Percentiles rank a stretch among this genome's conserved stretches.
Conservation (phyloP, 2,113 vertebrate species). For the Rousettus leschenaultii region DNA sequence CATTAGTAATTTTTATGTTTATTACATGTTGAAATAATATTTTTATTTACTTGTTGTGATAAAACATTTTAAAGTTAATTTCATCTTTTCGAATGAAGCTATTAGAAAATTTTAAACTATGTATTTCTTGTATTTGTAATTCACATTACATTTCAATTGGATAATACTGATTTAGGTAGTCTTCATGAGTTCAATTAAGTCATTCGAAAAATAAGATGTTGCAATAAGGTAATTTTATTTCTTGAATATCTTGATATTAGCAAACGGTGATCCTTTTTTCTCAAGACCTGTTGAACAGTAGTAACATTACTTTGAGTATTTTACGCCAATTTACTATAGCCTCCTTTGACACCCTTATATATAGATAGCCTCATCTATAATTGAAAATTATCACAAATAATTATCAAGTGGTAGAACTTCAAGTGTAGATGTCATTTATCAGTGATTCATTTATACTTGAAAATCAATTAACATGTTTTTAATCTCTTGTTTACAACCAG, state of each 20-base stretch:
- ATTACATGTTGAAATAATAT: not conserved
- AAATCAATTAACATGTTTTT: not conserved
- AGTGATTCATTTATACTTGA: not conserved
- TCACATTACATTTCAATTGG: not conserved
- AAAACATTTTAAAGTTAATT: not conserved
- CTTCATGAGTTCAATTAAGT: not conserved
- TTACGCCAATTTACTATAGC: not conserved
- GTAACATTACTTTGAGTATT: not conserved
- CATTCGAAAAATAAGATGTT: not conserved
- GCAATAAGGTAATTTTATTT: not conserved
- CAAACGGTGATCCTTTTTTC: not conserved
- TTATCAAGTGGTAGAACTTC: not conserved
- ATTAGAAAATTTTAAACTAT: not conserved
- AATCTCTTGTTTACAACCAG: not conserved
- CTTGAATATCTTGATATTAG: not conserved
- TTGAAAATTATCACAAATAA: not conserved
- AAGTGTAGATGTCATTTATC: not conserved
- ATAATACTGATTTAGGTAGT: not conserved
- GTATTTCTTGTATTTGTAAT: not conserved
- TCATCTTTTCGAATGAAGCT: not conserved
- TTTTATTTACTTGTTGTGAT: not conserved
- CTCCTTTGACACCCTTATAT: not conserved
- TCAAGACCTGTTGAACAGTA: not conserved
- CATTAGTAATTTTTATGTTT: not conserved
- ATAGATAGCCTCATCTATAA: not conserved